Evolutionary conservation across 2,888 invertebrate species (phyloP), one percentile per base, ranked within the genome.

Genomic region (Cerceris ruficornis): DNA sequence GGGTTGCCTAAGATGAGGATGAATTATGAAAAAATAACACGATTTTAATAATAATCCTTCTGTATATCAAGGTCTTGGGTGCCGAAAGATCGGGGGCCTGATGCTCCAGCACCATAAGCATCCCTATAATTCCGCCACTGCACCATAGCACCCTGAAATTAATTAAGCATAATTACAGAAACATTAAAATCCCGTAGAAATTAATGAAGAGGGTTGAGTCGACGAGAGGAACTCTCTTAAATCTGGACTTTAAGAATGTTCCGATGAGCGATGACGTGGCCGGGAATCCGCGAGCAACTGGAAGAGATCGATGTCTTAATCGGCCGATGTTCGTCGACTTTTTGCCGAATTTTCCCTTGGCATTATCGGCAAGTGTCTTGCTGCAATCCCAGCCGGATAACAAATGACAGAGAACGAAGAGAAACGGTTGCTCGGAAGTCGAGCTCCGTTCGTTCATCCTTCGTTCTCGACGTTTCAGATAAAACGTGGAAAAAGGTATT

Each of bases 261-360:
- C 46, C 46, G 46, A 46, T 46, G 9, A 11, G 9, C 46, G 46
- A 11, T 11, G 28, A 28, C 28, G 28, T 28, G 28, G 28, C 4
- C 46, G 46, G 1, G 11, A 46, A 46, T 46, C 5, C 6, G 8
- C 46, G 1, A 11, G 46, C 6, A 46, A 11, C 46, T 46, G 46
- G 6, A 15, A 42, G 69, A 58, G 67, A 70, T 68, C 57, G 61
- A 81, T 70, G 50, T 65, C 64, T 81, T 62, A 62, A 82, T 59
- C 65, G 68, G 68, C 54, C 65, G 17, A 17, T 17, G 8, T 6
- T n/a, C 49, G 67, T 70, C 68, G 17, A 59, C 69, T 71, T 43
- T 50, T 54, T 28, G 39, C 15, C 69, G 15, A 14, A 17, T 9
- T 55, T 17, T 43, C 14, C 39, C 49, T 65, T 39, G 13, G 39